Evolutionary conservation across 2,113 vertebrate species (phyloP).

Genomic region (Scatophagus argus): DNA sequence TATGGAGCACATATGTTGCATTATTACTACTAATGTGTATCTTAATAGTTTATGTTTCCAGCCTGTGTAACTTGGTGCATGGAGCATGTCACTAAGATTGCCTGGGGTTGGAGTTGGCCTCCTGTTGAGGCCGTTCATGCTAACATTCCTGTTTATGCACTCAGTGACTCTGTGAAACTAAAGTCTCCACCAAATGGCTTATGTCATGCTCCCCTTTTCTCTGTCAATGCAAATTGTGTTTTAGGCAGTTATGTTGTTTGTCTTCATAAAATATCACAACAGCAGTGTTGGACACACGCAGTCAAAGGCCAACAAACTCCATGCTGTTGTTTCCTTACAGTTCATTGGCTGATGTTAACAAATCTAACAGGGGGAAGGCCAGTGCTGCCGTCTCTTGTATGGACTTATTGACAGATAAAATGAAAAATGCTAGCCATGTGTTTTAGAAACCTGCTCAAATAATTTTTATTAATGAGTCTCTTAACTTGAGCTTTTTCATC

Average conservation of each 20-base stretch:
- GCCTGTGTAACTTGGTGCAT: background rate
- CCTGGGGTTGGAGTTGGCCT: constrained; percentile 25
- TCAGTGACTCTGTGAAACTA: constrained; percentile 14
- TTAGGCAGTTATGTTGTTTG: background rate
- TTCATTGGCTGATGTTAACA: constrained; percentile 26
- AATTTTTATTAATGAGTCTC: too few relatives aligned
- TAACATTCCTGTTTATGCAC: background rate
- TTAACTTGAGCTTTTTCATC: too few relatives aligned
- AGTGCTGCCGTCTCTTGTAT: background rate
- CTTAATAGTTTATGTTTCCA: too few relatives aligned
- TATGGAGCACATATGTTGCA: too few relatives aligned
- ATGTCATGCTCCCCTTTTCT: background rate
- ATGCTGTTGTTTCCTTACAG: background rate
- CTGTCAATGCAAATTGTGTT: background rate
- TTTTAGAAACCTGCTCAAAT: background rate
- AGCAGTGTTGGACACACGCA: background rate
- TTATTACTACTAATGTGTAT: too few relatives aligned
- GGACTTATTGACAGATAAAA: constrained; percentile 8
- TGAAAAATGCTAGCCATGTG: background rate
- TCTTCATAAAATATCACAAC: background rate
- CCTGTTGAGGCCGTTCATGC: constrained; percentile 24
- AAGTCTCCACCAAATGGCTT: background rate
- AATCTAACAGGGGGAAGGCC: constrained; percentile 18
- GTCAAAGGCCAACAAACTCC: constrained; percentile 18
- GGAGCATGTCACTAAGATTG: constrained; percentile 7